Evolutionary conservation across 2,888 invertebrate genomes (phyloP).

Genomic region (Lysandra bellargus): DNA sequence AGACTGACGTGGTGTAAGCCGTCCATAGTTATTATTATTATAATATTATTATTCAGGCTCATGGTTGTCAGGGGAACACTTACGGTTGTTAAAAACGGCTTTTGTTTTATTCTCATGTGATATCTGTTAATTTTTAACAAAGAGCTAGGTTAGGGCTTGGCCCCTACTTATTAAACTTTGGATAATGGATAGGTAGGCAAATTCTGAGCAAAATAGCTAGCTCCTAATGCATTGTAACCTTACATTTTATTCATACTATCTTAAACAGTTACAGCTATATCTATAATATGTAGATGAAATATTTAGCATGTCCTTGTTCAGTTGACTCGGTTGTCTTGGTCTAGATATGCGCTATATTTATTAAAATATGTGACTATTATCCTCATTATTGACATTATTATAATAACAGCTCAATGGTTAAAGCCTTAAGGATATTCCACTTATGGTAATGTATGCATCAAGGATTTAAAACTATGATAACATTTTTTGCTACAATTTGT

Average conservation of each 20-base stretch:
- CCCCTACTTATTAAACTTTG: neutral
- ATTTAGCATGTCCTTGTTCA: neutral
- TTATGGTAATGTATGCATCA: neutral
- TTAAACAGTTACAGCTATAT: neutral
- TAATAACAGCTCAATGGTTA: neutral
- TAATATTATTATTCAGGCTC: too few species aligned
- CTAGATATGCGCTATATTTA: conserved; percentile 7
- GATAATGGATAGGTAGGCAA: neutral
- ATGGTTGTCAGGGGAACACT: too few species aligned
- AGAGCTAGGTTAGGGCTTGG: neutral
- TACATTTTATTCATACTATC: neutral
- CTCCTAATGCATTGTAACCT: neutral
- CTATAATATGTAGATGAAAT: neutral
- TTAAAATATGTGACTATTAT: conserved; percentile 1
- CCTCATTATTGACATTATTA: conserved; percentile 14
- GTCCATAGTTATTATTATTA: too few species aligned
- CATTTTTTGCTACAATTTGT: neutral
- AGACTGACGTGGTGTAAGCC: too few species aligned
- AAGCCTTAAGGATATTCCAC: neutral
- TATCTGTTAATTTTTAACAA: too few species aligned
- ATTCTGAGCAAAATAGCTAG: neutral
- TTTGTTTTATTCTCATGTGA: too few species aligned
- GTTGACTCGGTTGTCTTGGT: neutral
- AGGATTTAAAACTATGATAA: neutral
- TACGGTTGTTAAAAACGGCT: too few species aligned